Evolutionary conservation across 2,113 vertebrate species (phyloP).

Genomic region (Mustela lutreola): DNA sequence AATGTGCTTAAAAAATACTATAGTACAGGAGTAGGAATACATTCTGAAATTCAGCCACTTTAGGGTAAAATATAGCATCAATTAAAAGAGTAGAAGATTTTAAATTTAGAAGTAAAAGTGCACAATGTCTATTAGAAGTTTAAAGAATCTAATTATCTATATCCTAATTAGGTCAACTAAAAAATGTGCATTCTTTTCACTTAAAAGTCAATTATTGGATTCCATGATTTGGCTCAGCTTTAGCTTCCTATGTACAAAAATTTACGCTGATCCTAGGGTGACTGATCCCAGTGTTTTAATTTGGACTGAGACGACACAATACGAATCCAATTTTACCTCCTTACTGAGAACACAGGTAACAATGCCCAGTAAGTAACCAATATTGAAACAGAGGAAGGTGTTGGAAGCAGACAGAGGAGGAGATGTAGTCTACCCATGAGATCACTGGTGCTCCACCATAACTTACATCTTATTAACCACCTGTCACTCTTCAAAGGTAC

Average conservation of each 20-base stretch:
- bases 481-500: not conserved
- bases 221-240: not conserved
- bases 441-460: not conserved
- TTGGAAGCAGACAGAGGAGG: not conserved
- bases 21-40: not conserved
- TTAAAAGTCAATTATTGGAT: slow-evolving; percentile 11
- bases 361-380: not conserved
- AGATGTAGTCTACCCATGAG: not conserved
- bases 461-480: not conserved
- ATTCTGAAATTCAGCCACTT: slow-evolving; percentile 19
- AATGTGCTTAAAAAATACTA: not conserved
- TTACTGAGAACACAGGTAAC: not conserved
- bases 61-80: slow-evolving; percentile 1
- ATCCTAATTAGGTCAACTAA: not conserved
- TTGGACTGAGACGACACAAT: not conserved
- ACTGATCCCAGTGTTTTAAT: not conserved
- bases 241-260: not conserved
- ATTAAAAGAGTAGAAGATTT: not conserved
- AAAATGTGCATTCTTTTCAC: not conserved
- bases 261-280: not conserved
- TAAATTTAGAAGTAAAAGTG: slow-evolving; percentile 8
- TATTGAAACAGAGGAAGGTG: not conserved
- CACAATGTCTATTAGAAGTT: not conserved
- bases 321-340: not conserved
- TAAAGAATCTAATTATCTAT: not conserved